Evolutionary conservation across 2,888 invertebrate species (phyloP), one percentile per base, ranked within the genome.

Genomic region (Sesia apiformis): DNA sequence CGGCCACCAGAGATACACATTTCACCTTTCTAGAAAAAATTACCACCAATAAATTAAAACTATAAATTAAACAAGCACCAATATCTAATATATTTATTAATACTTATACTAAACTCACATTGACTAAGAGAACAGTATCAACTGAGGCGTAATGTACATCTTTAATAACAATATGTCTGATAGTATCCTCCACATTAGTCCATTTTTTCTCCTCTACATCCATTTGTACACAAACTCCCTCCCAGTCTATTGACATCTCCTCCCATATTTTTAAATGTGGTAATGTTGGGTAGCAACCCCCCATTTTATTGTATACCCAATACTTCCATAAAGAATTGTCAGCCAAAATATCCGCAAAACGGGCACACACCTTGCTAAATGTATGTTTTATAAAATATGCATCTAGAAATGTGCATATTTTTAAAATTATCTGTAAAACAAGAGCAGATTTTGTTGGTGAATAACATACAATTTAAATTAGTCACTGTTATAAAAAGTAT

Each of bases 371-470:
- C 67, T 84, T 80, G 55, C 90, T 84, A 54, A 92, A 70, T 38
- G 86, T 85, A 52, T 88, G 76, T 65, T 90, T 90, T 58, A 92
- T 73, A 63, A 90, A 90, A 62, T 87, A 79, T 58, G 91, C 90
- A 72, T 92, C 91, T 67, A 92, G 63, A 66, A 86, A 91, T 40
- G 91, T 90, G 65, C 91, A 92, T 70, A 92, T 92, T 71, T 92
- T 90, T 58, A 92, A 78, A 62, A 92, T 86, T 63, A 92, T 90
- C 91, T 92, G 81, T 54, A 88, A 90, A 53, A 59, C 54, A 56
- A 56, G 57, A n/a, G n/a, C n/a, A n/a, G n/a, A n/a, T n/a, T n/a
- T n/a, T n/a, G n/a, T n/a, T n/a, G n/a, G n/a, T n/a, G n/a, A n/a
- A 52, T 39, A 8, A 40, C 4, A 5, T 49, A 51, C 49, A 52